Evolutionary conservation across 2,797 vertebrate genomes (phyloP), one percentile per base, ranked within the genome.

Genomic region (Atherinosoma microstoma): DNA sequence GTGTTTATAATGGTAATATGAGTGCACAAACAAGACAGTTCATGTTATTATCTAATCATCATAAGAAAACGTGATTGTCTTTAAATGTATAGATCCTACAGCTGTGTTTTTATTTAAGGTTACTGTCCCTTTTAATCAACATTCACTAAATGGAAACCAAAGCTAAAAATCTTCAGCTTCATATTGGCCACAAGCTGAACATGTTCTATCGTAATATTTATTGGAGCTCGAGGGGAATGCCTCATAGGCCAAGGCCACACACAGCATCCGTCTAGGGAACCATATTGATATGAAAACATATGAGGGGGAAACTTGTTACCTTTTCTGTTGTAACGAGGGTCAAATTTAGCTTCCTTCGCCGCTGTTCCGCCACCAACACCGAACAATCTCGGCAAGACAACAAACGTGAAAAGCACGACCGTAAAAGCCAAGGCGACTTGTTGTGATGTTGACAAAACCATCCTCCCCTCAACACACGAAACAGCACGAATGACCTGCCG

Each of bases 381-480:
- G 54, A 96, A 94, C 82, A 97, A 82, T 83, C 94, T 91, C 45
- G 96, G 96, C 73, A 96, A 87, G 34, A 95, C 84, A n/a, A 96
- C 85, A 24, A 96, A 94, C 3, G 92, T 84, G 58, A 95, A 94
- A 0, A 96, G 84, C 73, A 95, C 95, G 58, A 93, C 79, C 40
- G 94, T 95, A 76, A 95, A 94, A 0, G 94, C 94, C 24, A 96
- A 63, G 16, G 94, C 85, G 68, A 93, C 87, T 82, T 96, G 96
- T 64, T 96, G 96, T 4, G 89, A 85, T 9, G 81, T 83, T 2
- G 95, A 94, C 67, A 96, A 8, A 22, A 82, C 93, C 96, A 97
- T 97, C 58, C 4, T 77, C 56, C 6, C 13, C 5, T 20, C 13
- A 30, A 34, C 22, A 38, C 58, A 20, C 34, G 30, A 3, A 10